Conservation (phyloP, 1,140 invertebrate genomes). For the Choristoneura fumiferana region DNA sequence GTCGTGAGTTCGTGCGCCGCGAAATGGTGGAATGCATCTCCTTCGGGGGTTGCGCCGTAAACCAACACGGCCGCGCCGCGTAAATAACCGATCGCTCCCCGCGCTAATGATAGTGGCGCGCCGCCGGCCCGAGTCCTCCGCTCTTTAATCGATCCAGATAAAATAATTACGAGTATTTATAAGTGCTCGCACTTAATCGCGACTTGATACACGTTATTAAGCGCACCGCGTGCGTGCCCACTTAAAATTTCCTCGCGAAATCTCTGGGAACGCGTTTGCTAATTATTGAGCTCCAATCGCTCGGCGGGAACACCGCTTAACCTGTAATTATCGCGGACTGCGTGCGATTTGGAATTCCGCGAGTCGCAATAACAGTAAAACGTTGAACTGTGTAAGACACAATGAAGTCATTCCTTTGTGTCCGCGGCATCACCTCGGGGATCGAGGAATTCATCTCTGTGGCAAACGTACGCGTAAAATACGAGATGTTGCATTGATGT, state of each 20-base stretch:
- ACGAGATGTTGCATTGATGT: conserved; percentile 68
- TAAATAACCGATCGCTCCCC: conserved; percentile 72
- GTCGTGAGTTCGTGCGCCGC: conserved; percentile 76
- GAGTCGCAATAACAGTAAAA: conserved; percentile 49
- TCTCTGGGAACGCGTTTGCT: conserved; percentile 31
- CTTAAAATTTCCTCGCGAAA: conserved; percentile 41
- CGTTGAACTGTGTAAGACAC: conserved; percentile 43
- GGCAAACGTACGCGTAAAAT: conserved; percentile 35
- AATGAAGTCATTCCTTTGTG: conserved; percentile 72
- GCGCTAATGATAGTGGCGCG: conserved; percentile 71
- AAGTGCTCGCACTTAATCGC: conserved; percentile 52
- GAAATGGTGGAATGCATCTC: conserved; percentile 74
- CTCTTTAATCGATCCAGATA: conserved; percentile 55
- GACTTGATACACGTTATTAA: conserved; percentile 39
- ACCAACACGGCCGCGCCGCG: conserved; percentile 62
- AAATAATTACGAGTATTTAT: conserved; percentile 67
- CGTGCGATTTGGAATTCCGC: conserved; percentile 30
- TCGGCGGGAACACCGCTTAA: conserved; percentile 22
- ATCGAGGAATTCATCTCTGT: conserved; percentile 18
- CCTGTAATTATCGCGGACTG: conserved; percentile 27
- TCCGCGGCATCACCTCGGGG: conserved; percentile 26
- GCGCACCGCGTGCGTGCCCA: conserved; percentile 29
- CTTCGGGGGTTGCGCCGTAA: conserved; percentile 74
- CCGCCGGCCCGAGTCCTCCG: conserved; percentile 33
- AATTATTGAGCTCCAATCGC: conserved; percentile 42